Evolutionary conservation across 1,140 invertebrate species (phyloP).

Genomic region (Bombus soroeensis): DNA sequence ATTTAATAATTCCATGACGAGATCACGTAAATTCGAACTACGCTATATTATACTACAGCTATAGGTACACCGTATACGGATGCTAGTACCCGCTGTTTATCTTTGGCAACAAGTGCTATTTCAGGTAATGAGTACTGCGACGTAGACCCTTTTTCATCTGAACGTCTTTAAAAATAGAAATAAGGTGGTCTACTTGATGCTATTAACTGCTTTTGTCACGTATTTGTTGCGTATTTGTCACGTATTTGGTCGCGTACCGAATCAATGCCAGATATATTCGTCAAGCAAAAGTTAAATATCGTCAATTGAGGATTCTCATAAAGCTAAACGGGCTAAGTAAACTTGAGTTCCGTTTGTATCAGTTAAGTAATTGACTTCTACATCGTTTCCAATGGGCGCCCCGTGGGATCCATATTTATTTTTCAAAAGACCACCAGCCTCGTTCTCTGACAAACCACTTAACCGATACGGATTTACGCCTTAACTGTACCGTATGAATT

Average conservation of each 20-base stretch:
- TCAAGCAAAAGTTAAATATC: background rate
- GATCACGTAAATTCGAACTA: background rate
- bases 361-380: conserved; percentile 17
- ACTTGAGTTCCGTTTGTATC: background rate
- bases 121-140: background rate
- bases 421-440: background rate
- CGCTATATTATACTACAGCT: background rate
- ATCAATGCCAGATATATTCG: background rate
- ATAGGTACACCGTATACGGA: background rate
- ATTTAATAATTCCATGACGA: background rate
- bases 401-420: background rate
- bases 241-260: background rate
- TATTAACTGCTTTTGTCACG: no score
- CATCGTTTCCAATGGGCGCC: background rate
- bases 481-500: background rate
- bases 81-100: background rate
- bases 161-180: background rate
- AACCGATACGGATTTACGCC: background rate
- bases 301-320: background rate
- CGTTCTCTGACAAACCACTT: background rate
- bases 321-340: background rate
- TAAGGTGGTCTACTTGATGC: background rate
- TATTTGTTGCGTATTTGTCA: no score
- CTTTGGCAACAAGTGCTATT: background rate
- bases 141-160: background rate